Evolutionary conservation across 2,113 vertebrate species (phyloP).

Genomic region (Synchiropus splendidus): DNA sequence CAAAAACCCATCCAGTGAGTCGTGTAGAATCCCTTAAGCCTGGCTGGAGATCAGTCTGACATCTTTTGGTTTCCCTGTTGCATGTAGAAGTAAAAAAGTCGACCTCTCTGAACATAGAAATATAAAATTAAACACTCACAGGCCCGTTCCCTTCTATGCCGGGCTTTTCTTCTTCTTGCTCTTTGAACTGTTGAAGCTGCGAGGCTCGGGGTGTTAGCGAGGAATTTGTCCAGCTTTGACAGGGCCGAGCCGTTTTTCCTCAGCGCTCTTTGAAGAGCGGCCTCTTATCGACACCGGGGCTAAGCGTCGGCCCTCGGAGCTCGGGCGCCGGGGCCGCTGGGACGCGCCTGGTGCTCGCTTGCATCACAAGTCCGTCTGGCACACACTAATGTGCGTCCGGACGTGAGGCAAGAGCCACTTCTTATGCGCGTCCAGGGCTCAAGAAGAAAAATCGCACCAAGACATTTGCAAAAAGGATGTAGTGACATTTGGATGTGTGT

Average conservation of each 20-base stretch:
- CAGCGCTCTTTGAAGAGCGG: constrained; percentile 58
- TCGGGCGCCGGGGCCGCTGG: constrained; percentile 36
- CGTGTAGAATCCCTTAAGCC: no score
- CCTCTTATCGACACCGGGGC: constrained; percentile 63
- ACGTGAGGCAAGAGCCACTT: no score
- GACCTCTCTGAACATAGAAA: no score
- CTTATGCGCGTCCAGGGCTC: no score
- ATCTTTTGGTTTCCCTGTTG: no score
- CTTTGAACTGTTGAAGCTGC: constrained; percentile 61
- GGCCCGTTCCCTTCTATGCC: constrained; percentile 22
- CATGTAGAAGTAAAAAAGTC: no score
- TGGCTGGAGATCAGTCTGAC: no score
- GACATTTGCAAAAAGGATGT: constrained; percentile 63
- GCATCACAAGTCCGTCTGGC: constrained; percentile 29
- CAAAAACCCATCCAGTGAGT: no score
- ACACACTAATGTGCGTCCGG: constrained; percentile 8
- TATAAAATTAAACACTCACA: no score
- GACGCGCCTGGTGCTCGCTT: constrained; percentile 27
- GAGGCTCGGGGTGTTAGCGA: constrained; percentile 57
- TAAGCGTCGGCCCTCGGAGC: constrained; percentile 60
- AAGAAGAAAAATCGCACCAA: constrained; percentile 10
- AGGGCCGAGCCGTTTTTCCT: constrained; percentile 56
- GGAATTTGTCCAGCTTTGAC: constrained; percentile 69
- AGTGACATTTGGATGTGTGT: constrained; percentile 62
- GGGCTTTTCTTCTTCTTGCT: constrained; percentile 27